Conservation (phyloP, 2,113 vertebrate species). For the Motacilla tschutschensis region DNA sequence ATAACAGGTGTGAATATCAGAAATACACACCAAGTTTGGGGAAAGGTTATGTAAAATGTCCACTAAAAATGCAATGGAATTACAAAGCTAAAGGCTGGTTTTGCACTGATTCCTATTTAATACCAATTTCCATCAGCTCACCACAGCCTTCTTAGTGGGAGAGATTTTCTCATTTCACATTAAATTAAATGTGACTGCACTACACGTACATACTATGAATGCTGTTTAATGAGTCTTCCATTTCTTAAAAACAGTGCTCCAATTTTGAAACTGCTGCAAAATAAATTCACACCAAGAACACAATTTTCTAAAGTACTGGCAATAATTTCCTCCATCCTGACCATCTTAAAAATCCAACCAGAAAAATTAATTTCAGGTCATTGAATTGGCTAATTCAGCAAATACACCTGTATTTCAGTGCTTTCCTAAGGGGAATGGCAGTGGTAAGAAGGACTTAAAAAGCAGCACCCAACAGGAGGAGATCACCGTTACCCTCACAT, state of each 20-base stretch:
- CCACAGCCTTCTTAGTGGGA: background rate
- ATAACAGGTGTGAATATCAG: background rate
- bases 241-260: background rate
- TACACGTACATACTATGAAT: background rate
- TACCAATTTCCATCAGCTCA: background rate
- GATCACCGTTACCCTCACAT: fast-evolving
- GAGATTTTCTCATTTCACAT: background rate
- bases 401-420: background rate
- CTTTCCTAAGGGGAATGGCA: background rate
- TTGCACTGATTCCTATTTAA: background rate
- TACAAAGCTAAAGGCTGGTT: background rate
- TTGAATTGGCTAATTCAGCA: background rate
- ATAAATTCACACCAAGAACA: background rate
- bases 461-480: background rate
- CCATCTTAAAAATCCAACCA: background rate
- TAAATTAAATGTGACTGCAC: background rate
- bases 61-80: background rate
- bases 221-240: background rate
- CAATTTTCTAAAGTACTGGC: background rate
- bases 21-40: background rate
- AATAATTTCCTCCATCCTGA: background rate
- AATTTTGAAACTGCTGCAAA: background rate
- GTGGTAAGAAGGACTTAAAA: background rate
- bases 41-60: background rate
- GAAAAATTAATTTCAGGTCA: background rate